These are phyloP conservation scores for Heterocephalus glaber DNA, from an alignment of 2,113 vertebrate genomes.

Conservation along the genomic window DNA sequence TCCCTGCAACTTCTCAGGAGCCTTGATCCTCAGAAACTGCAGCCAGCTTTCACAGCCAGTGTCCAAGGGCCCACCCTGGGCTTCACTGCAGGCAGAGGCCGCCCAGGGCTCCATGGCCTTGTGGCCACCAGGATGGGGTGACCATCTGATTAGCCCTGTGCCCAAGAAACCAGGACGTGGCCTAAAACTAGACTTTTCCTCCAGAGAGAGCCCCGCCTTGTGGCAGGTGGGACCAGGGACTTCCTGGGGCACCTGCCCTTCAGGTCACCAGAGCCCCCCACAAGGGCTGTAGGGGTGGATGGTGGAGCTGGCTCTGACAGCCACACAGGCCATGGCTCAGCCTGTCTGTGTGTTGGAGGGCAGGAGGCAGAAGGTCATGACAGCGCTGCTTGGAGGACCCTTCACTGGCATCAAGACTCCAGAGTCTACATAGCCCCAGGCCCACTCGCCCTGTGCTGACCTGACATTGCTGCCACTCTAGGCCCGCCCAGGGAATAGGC, in stretches of 20 bases:
- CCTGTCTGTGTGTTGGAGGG: background rate
- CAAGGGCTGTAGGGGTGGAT: too few species aligned
- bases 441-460: background rate
- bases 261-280: background rate
- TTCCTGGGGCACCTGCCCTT: background rate
- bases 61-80: background rate
- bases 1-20: background rate
- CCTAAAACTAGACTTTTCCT: background rate
- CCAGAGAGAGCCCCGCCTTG: background rate
- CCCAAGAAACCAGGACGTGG: background rate
- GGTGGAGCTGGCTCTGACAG: background rate
- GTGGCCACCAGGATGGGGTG: rapidly evolving
- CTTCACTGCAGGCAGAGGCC: background rate
- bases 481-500: background rate
- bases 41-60: background rate
- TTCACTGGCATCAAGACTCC: background rate
- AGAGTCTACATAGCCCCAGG: background rate
- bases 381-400: too few species aligned
- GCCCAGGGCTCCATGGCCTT: rapidly evolving
- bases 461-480: background rate
- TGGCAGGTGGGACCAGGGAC: background rate
- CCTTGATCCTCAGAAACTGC: background rate
- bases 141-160: too few species aligned
- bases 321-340: background rate
- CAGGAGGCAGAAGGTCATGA: too few species aligned